These are phyloP conservation scores for Bos indicus DNA, from an alignment of 2,113 vertebrate species.

Conservation along the genomic window DNA sequence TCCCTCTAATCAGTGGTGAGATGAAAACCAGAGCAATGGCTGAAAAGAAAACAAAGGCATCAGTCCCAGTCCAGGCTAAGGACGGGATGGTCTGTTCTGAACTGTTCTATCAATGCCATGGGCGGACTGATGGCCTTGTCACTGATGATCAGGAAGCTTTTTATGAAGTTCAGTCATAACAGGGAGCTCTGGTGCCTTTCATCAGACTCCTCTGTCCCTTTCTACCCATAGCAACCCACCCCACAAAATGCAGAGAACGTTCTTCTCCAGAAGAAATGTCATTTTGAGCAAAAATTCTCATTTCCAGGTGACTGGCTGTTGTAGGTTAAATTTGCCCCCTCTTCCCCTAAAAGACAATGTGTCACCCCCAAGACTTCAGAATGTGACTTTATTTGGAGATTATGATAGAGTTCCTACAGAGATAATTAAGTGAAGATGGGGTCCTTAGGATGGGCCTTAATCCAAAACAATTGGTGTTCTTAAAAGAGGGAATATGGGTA, in stretches of 20 bases:
- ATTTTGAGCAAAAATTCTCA: background rate
- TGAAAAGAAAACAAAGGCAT: background rate
- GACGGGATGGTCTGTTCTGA: background rate
- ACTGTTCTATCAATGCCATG: background rate
- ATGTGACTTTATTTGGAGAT: background rate
- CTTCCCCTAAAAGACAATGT: rapidly evolving
- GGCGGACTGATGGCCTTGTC: background rate
- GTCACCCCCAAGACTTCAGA: background rate
- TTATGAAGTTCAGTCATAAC: background rate
- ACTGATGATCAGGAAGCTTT: background rate
- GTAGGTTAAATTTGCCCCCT: background rate
- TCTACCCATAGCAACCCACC: background rate
- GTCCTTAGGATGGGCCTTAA: background rate
- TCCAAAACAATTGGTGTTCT: background rate
- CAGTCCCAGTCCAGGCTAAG: background rate
- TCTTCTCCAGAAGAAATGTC: background rate
- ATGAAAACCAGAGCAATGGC: background rate
- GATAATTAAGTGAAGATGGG: background rate
- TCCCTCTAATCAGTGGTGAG: background rate
- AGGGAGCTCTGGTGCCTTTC: background rate
- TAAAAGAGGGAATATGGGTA: background rate
- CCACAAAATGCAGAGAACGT: background rate
- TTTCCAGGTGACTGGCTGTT: background rate
- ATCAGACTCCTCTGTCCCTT: too few relatives aligned
- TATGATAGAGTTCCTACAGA: background rate